Conservation (phyloP, 1,140 invertebrate species). For the Muscidifurax raptorellus region DNA sequence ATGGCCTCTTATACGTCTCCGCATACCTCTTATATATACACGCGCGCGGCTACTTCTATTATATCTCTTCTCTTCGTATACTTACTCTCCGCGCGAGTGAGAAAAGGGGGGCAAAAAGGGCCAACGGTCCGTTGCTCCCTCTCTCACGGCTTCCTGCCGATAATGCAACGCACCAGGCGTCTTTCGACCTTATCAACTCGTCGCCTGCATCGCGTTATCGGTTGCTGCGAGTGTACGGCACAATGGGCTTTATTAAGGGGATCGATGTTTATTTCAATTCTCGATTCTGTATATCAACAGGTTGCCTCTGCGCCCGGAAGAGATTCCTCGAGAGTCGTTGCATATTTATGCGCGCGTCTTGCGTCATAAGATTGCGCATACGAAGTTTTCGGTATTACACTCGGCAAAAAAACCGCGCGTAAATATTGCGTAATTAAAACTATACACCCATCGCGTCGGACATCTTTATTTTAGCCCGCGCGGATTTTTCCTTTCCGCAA, state of each 20-base stretch:
- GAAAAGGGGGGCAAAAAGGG: background rate
- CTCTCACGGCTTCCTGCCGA: background rate
- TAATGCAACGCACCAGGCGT: background rate
- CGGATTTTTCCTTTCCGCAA: background rate
- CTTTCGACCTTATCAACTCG: background rate
- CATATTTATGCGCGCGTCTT: background rate
- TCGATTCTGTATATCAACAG: background rate
- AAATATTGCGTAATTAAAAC: background rate
- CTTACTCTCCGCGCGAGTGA: background rate
- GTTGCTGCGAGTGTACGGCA: background rate
- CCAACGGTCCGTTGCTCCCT: background rate
- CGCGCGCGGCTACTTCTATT: background rate
- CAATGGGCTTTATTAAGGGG: background rate
- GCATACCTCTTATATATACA: background rate
- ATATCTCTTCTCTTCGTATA: background rate
- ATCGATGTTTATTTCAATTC: background rate
- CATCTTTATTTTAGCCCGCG: background rate
- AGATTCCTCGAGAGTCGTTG: background rate
- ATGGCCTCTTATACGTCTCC: background rate
- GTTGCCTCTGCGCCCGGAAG: background rate
- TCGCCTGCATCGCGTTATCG: background rate
- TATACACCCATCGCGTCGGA: background rate
- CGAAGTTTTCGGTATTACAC: too few relatives aligned
- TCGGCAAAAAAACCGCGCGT: background rate
- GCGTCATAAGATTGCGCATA: too few relatives aligned